Evolutionary conservation across 2,797 vertebrate species (phyloP), one percentile per base, ranked within the genome.

Genomic region (Merluccius polli): DNA sequence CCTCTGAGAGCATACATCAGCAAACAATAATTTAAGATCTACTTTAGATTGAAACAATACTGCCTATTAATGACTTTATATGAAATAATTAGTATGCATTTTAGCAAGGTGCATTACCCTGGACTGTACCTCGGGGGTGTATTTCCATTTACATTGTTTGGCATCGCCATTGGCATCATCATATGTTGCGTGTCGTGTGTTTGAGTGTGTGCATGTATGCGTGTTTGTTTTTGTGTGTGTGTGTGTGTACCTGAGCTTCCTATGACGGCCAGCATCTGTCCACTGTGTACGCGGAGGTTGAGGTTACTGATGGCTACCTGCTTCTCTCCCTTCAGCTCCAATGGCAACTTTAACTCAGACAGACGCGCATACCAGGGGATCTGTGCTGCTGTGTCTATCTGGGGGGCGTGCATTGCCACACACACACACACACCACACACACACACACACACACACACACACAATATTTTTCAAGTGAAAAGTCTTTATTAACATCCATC

Each of bases 181-280:
- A n/a, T n/a, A n/a, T n/a, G n/a, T n/a, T 44, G 15, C 16, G 15
- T 18, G 2, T 16, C 36, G 41, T 8, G 48, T 9, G 7, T 52
- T 18, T n/a, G 3, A 1, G 48, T 52, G 48, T 52, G 18, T n/a
- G 48, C 33, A 35, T 44, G 41, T 41, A 18, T 77, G 71, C 31
- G 32, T 38, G 41, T 41, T 9, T 75, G 6, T 59, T 12, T n/a
- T 0, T 36, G 73, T 67, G 63, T 29, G 32, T 74, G n/a, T n/a
- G 73, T 44, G 73, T 63, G 44, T 10, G 83, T 93, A 99, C 97
- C 97, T 87, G 97, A 95, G 89, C 95, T 99, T 83, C 97, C 97
- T 8, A 99, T 97, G 84, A 99, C 33, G 1, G 97, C 98, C 87
- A 99, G 89, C 98, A 99, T 99, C 89, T 99, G 97, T 4, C 98